Evolutionary conservation across 2,888 invertebrate species (phyloP).

Genomic region (Hypselothyrea guttata): DNA sequence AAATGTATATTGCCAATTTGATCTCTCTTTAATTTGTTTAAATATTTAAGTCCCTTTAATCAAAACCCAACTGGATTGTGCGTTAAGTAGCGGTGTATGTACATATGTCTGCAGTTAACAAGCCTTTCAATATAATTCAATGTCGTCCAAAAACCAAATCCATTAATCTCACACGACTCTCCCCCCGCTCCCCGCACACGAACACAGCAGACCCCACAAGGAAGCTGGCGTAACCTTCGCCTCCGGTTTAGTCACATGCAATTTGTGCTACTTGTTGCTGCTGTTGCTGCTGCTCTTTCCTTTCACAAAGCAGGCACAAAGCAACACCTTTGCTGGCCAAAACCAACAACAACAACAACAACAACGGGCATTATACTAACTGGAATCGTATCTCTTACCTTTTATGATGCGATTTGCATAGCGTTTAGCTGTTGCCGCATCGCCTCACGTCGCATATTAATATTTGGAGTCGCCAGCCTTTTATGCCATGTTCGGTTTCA

Average conservation of each 20-base stretch:
- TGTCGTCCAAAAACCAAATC: conserved; percentile 45
- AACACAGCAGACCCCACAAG: conserved; percentile 12
- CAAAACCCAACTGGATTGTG: conserved; percentile 22
- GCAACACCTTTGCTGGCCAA: conserved; percentile 60
- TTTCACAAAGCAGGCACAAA: conserved; percentile 45
- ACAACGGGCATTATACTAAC: conserved; percentile 3
- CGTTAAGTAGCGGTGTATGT: conserved; percentile 26
- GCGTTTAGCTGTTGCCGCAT: conserved; percentile 64
- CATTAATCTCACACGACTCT: conserved; percentile 54
- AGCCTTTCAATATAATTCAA: conserved; percentile 61
- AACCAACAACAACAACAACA: conserved; percentile 25
- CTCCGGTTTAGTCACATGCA: conserved; percentile 48
- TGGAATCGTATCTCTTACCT: conserved; percentile 61
- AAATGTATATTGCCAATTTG: no score
- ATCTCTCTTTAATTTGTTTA: no score
- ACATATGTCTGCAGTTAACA: conserved; percentile 57
- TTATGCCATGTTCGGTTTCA: conserved; percentile 71
- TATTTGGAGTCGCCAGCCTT: conserved; percentile 72
- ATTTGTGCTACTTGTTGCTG: conserved; percentile 75
- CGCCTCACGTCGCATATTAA: conserved; percentile 64
- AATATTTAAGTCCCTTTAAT: neutral
- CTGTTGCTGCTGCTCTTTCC: conserved; percentile 22
- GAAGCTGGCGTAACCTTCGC: neutral
- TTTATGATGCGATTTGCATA: conserved; percentile 73
- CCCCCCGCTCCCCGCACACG: conserved; percentile 1